Conservation (phyloP, 2,888 invertebrate genomes). For the Desoria tigrina region DNA sequence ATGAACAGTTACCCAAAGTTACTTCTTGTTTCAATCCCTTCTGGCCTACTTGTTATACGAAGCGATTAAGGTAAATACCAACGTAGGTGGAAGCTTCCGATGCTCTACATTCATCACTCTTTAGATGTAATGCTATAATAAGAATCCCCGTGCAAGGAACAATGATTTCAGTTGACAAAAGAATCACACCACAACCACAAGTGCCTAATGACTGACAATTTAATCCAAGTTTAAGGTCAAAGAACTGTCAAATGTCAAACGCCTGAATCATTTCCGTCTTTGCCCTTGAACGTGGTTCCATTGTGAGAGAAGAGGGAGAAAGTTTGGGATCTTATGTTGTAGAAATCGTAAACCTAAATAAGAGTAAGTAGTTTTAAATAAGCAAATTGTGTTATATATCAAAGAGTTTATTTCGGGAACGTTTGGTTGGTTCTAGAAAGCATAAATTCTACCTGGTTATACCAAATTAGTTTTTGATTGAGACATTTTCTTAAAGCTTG, state of each 20-base stretch:
- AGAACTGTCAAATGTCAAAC: background rate
- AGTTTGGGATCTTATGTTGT: background rate
- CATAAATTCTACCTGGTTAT: too few species aligned
- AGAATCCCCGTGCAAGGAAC: background rate
- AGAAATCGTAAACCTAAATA: too few species aligned
- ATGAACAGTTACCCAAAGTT: too few species aligned
- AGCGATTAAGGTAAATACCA: constrained; percentile 12
- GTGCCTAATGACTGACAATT: background rate
- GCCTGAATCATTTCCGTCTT: constrained; percentile 4
- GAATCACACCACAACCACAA: background rate
- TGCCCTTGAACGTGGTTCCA: too few species aligned
- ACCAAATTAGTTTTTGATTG: too few species aligned
- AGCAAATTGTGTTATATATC: too few species aligned
- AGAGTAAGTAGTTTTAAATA: too few species aligned
- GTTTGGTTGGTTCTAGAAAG: too few species aligned
- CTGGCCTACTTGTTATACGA: constrained; percentile 12
- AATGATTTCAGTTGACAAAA: background rate
- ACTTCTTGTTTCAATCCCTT: background rate
- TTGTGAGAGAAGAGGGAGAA: background rate
- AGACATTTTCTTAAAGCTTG: too few species aligned
- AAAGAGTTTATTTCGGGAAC: too few species aligned
- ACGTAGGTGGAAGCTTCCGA: background rate
- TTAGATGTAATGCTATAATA: constrained; percentile 1
- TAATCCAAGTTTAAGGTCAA: constrained; percentile 5
- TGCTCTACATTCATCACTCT: background rate